Evolutionary conservation across 2,113 vertebrate genomes (phyloP).

Genomic region (Gymnogyps californianus): DNA sequence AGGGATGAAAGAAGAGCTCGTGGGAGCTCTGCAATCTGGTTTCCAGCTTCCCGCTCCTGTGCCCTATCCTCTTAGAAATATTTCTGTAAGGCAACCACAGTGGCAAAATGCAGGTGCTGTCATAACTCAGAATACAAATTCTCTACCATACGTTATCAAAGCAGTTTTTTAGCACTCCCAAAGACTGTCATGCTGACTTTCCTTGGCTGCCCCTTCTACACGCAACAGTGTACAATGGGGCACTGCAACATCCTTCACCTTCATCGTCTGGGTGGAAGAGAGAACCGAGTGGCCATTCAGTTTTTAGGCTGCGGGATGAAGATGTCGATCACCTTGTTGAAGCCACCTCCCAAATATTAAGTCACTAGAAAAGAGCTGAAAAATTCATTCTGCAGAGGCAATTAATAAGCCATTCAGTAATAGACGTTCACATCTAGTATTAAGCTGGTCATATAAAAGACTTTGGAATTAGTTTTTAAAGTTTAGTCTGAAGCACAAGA

Average conservation of each 20-base stretch:
- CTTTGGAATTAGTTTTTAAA: neutral
- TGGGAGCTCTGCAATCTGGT: neutral
- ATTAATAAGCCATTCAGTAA: neutral
- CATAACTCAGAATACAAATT: neutral
- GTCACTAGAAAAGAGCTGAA: neutral
- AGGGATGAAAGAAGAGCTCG: neutral
- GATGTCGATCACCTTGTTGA: neutral
- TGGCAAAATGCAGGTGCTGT: neutral
- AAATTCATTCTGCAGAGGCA: neutral
- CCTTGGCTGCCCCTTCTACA: neutral
- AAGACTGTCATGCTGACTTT: neutral
- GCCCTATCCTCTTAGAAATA: neutral
- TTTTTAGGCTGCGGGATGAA: neutral
- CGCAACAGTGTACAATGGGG: fast-evolving
- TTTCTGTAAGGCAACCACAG: neutral
- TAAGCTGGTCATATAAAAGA: neutral
- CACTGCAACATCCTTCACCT: neutral
- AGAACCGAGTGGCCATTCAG: neutral
- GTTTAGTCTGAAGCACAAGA: neutral
- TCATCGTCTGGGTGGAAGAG: neutral
- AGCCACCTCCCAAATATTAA: neutral
- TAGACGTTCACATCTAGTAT: neutral
- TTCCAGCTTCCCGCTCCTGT: neutral
- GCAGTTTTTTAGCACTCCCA: neutral
- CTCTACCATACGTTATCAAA: neutral